Conservation (phyloP, 92 coral and sea anemone species). For the Epizoanthus ramosus region DNA sequence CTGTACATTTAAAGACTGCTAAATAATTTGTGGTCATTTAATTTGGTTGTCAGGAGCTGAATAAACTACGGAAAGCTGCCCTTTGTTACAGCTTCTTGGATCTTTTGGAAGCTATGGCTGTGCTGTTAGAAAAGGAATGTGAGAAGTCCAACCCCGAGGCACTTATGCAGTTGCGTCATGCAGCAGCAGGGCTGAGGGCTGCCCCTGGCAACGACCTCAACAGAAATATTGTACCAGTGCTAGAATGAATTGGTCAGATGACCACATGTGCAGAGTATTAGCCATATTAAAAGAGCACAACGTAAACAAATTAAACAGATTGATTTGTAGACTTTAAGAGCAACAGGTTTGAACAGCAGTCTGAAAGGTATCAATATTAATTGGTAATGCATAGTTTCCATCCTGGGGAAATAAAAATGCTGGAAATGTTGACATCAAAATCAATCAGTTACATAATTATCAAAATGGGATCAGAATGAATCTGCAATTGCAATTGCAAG, state of each 20-base stretch:
- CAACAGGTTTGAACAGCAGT: no score
- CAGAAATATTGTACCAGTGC: conserved; percentile 84
- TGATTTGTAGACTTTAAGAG: no score
- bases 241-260: conserved; percentile 40
- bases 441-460: no score
- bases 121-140: conserved; percentile 86
- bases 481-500: no score
- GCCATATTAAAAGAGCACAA: no score
- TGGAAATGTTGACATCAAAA: no score
- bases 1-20: no score
- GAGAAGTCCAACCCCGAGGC: conserved; percentile 84
- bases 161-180: conserved; percentile 84
- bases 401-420: no score
- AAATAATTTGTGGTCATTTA: background rate
- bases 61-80: conserved; percentile 95
- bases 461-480: no score
- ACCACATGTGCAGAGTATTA: background rate
- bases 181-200: conserved; percentile 85
- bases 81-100: conserved; percentile 94
- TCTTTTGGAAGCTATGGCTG: conserved; percentile 86
- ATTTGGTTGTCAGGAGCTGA: conserved; percentile 81
- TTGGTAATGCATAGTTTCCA: no score
- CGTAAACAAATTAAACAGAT: no score
- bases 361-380: no score
- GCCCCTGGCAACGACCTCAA: conserved; percentile 90